Conservation (phyloP, 2,888 invertebrate genomes). For the Drosophila borealis region DNA sequence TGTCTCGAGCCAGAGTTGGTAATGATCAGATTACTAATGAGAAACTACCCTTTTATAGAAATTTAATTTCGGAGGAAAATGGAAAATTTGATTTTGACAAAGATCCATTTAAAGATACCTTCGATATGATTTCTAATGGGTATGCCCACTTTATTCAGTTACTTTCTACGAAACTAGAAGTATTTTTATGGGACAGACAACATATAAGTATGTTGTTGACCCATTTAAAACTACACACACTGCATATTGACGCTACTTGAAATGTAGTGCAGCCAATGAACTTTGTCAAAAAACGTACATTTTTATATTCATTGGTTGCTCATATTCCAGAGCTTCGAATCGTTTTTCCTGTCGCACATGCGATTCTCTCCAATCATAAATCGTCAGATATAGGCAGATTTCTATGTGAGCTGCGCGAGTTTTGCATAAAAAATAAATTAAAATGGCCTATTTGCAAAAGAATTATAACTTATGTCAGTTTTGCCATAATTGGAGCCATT, state of each 20-base stretch:
- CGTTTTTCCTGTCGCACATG: not conserved
- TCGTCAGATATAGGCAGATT: not conserved
- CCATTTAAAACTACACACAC: too few species aligned
- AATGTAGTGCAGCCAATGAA: too few species aligned
- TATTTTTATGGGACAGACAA: not conserved
- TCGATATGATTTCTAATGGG: not conserved
- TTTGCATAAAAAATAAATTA: not conserved
- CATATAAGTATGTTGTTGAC: too few species aligned
- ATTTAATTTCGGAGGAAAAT: not conserved
- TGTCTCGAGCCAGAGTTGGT: not conserved
- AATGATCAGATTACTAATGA: not conserved
- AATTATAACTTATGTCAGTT: not conserved
- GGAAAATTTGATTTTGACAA: not conserved
- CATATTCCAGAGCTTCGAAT: not conserved
- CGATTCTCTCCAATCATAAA: not conserved
- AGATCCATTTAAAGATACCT: not conserved
- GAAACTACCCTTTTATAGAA: not conserved
- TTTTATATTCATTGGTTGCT: not conserved
- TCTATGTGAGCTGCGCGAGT: not conserved
- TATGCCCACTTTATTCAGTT: not conserved
- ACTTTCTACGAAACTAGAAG: not conserved
- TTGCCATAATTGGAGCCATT: not conserved
- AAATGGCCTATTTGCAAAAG: not conserved
- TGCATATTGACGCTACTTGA: too few species aligned
- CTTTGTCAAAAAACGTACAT: too few species aligned